phyloP scores from a whole-genome alignment of 2,888 invertebrate genomes.

The Hypomecis punctinalis region DNA sequence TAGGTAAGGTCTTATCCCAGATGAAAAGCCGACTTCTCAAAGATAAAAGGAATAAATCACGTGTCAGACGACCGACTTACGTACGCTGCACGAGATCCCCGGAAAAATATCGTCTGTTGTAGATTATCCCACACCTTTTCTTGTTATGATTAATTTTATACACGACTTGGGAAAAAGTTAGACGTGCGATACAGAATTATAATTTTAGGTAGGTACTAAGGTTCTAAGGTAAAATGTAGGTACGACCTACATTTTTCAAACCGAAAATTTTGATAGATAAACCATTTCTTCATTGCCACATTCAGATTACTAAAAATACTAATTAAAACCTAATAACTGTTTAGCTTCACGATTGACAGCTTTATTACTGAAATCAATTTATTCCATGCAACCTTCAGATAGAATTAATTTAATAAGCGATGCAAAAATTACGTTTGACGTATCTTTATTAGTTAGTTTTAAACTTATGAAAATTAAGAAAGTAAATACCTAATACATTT shows the following conservation, averaged over 20 bases:
- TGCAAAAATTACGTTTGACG: too few species aligned
- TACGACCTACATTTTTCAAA: too few species aligned
- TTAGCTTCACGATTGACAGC: neutral
- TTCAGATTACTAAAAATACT: too few species aligned
- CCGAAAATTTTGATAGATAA: too few species aligned
- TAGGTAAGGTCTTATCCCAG: conserved; percentile 66
- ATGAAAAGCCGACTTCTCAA: conserved; percentile 68
- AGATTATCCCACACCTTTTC: conserved; percentile 39
- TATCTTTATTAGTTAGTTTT: too few species aligned
- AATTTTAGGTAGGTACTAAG: too few species aligned
- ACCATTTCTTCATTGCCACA: too few species aligned
- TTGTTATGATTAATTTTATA: conserved; percentile 28
- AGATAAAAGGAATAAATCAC: conserved; percentile 81
- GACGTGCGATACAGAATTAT: neutral
- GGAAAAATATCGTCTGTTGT: conserved; percentile 57
- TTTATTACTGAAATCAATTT: neutral
- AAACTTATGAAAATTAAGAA: too few species aligned
- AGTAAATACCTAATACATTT: too few species aligned
- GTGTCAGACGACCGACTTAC: conserved; percentile 73
- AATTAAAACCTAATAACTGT: too few species aligned
- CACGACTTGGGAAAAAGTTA: neutral
- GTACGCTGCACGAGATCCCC: conserved; percentile 62
- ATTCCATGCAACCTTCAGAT: neutral
- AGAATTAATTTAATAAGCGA: neutral
- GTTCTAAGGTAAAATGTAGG: too few species aligned